phyloP scores from a whole-genome alignment of 2,113 vertebrate species.

The Cebidichthys violaceus region DNA sequence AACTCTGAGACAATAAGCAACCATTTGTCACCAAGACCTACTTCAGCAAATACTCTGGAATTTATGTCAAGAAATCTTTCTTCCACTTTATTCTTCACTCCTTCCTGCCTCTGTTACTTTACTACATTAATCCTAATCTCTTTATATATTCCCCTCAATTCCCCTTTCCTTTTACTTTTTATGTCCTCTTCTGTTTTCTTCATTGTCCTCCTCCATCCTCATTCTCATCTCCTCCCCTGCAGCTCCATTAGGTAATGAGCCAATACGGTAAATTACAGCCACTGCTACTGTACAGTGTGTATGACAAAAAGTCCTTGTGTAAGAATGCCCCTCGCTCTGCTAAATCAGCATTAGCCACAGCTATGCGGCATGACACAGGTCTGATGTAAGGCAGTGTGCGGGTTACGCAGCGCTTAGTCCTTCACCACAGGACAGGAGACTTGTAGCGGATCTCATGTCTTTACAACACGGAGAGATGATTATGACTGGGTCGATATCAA shows the following conservation, averaged over 20 bases:
- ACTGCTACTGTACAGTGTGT: slow-evolving; percentile 37
- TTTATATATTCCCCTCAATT: not conserved
- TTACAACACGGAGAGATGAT: slow-evolving; percentile 56
- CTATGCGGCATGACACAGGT: slow-evolving; percentile 57
- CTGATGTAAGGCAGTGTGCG: slow-evolving; percentile 54
- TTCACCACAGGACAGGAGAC: slow-evolving; percentile 48
- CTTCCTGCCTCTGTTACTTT: not conserved
- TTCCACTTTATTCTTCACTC: not conserved
- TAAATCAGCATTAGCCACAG: slow-evolving; percentile 60
- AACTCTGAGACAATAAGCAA: not conserved
- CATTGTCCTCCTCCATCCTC: slow-evolving; percentile 15
- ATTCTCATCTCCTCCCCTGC: slow-evolving; percentile 29
- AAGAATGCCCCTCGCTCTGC: slow-evolving; percentile 50
- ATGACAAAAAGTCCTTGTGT: slow-evolving; percentile 61
- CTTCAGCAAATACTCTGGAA: not conserved
- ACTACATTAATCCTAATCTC: not conserved
- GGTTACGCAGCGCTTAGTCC: slow-evolving; percentile 18
- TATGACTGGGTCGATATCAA: slow-evolving; percentile 62
- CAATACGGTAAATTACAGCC: slow-evolving; percentile 68
- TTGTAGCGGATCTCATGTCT: slow-evolving; percentile 50
- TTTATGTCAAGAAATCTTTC: not conserved
- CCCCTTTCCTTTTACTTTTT: not conserved
- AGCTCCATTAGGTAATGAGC: slow-evolving; percentile 79
- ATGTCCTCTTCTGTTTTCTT: not conserved
- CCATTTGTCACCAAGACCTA: not conserved